Evolutionary conservation across 2,113 vertebrate species (phyloP).

Genomic region (Sprattus sprattus): DNA sequence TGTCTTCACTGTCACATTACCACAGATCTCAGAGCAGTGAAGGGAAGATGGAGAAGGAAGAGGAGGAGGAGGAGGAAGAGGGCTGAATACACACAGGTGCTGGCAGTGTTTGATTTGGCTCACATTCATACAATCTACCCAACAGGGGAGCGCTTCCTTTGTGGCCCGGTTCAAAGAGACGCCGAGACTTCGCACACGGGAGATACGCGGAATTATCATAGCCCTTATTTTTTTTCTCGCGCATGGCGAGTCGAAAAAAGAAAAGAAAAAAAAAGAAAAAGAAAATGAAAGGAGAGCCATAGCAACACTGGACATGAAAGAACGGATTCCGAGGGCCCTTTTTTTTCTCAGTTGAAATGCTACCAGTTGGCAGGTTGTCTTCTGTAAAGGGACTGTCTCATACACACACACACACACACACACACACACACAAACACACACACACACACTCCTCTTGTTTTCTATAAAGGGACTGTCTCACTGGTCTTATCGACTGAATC

Average conservation of each 20-base stretch:
- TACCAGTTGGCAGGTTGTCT: background rate
- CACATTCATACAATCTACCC: constrained; percentile 38
- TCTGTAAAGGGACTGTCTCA: background rate
- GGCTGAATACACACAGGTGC: background rate
- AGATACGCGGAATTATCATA: background rate
- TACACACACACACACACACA: too few species aligned
- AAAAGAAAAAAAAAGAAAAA: background rate
- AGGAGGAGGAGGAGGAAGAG: background rate
- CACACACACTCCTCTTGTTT: background rate
- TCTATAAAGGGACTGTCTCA: background rate
- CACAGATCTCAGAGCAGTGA: background rate
- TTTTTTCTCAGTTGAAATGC: background rate
- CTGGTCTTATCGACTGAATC: background rate
- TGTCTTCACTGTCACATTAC: background rate
- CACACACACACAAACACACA: too few species aligned
- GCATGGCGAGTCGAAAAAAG: background rate
- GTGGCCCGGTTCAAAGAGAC: background rate
- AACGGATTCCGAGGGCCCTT: background rate
- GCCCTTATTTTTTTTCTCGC: background rate
- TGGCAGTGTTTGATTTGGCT: background rate
- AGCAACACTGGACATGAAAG: background rate
- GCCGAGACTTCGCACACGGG: background rate
- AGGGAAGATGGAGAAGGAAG: too few species aligned
- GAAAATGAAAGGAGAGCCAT: background rate
- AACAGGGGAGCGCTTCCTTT: constrained; percentile 37